Percentiles rank a stretch among this genome's conserved stretches.
phyloP scores from a whole-genome alignment of 1,140 invertebrate species.

The Pogonus chalceus region DNA sequence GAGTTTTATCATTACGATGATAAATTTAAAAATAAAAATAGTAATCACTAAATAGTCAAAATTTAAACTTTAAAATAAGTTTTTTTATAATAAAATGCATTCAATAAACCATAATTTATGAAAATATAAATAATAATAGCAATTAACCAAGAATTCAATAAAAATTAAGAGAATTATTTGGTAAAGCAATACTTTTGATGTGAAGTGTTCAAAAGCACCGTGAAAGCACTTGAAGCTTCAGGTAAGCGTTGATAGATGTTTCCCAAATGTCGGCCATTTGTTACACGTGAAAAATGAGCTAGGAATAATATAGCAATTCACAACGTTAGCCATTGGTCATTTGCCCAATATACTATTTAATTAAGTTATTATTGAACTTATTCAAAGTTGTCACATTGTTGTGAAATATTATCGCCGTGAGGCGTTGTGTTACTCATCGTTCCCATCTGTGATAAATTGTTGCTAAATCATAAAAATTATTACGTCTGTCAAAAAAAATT shows the following conservation, averaged over 20 bases:
- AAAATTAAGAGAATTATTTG: too few species aligned
- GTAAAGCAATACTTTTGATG: neutral
- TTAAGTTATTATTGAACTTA: neutral
- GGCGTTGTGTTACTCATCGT: neutral
- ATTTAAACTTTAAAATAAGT: too few species aligned
- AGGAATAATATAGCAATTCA: neutral
- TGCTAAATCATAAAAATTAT: neutral
- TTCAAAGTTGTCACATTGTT: neutral
- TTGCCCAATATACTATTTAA: neutral
- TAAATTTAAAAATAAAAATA: too few species aligned
- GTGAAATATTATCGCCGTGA: neutral
- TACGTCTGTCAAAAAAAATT: neutral
- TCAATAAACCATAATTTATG: too few species aligned
- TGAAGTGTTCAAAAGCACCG: neutral
- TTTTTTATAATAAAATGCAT: too few species aligned
- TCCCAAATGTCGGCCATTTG: neutral
- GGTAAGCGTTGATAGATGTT: slow-evolving; percentile 1
- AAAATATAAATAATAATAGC: too few species aligned
- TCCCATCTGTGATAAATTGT: neutral
- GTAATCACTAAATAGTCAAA: too few species aligned
- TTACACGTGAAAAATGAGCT: neutral
- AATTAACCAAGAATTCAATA: too few species aligned
- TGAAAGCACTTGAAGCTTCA: neutral
- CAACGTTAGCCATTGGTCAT: neutral
- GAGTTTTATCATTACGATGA: too few species aligned